A percentile compares a stretch with the other conserved stretches of the same genome.
Evolutionary conservation across 2,797 vertebrate species (phyloP).

Genomic region (Podargus strigoides): DNA sequence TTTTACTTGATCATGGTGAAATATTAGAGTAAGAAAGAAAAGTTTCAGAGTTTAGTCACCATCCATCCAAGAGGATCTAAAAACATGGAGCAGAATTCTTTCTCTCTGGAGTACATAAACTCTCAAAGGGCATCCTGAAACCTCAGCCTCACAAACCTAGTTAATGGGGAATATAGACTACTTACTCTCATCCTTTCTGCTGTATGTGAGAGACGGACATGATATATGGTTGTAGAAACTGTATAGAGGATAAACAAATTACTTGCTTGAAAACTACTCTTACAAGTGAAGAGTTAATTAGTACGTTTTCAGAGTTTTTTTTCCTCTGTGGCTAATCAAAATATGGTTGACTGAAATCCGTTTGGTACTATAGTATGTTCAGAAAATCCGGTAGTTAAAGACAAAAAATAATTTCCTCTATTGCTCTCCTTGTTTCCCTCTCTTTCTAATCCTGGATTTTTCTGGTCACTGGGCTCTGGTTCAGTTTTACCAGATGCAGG

Average conservation of each 20-base stretch:
- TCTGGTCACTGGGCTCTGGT: background rate
- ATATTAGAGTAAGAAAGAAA: background rate
- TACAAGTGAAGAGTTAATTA: background rate
- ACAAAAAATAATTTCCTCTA: background rate
- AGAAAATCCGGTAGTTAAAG: background rate
- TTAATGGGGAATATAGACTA: rapidly evolving
- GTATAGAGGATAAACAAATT: background rate
- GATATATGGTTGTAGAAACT: background rate
- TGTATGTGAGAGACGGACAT: background rate
- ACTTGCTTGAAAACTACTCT: background rate
- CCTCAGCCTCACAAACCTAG: background rate
- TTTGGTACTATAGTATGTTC: background rate
- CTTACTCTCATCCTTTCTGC: background rate
- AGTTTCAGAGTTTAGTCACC: background rate
- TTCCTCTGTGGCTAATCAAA: background rate
- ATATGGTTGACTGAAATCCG: background rate
- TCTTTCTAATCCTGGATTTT: background rate
- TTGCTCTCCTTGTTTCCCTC: background rate
- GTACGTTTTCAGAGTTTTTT: rapidly evolving
- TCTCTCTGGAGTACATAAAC: background rate
- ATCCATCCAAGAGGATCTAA: background rate
- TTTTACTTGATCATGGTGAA: background rate
- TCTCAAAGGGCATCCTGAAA: background rate
- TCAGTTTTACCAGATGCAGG: background rate
- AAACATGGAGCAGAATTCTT: rapidly evolving